Conservation (phyloP, 1,140 invertebrate genomes). For the Telenomus remus region DNA sequence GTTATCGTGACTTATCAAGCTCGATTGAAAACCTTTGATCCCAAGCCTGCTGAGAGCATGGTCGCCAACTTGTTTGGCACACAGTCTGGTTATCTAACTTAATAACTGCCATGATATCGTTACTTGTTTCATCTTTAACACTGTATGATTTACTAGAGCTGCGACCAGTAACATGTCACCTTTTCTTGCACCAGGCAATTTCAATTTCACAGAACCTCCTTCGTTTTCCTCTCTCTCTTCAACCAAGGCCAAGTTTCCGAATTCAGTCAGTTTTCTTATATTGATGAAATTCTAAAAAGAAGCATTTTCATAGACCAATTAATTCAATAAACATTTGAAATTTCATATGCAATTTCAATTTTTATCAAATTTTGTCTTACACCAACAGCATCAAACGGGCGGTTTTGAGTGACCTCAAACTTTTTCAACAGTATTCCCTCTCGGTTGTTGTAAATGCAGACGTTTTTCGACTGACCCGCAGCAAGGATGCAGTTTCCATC, state of each 20-base stretch:
- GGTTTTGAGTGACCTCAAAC: conserved; percentile 95
- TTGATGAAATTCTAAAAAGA: conserved; percentile 89
- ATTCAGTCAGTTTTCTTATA: conserved; percentile 91
- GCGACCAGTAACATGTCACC: conserved; percentile 92
- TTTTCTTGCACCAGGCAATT: conserved; percentile 89
- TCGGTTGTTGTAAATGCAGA: conserved; percentile 92
- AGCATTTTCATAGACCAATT: neutral
- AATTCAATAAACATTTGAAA: no score
- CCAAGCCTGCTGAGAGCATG: conserved; percentile 98
- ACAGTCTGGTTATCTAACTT: conserved; percentile 98
- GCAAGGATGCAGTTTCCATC: conserved; percentile 93
- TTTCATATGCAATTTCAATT: no score
- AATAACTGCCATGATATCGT: conserved; percentile 98
- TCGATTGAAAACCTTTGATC: conserved; percentile 98
- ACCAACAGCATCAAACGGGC: conserved; percentile 94
- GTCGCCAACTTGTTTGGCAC: conserved; percentile 96
- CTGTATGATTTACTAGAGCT: conserved; percentile 96
- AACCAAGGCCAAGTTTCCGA: conserved; percentile 91
- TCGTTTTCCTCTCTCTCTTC: conserved; percentile 86
- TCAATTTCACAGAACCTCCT: conserved; percentile 82
- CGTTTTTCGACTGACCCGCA: conserved; percentile 93
- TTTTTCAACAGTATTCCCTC: conserved; percentile 90
- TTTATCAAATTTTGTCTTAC: no score
- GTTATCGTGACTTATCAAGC: conserved; percentile 96
- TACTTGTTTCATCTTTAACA: conserved; percentile 96